Conservation (phyloP, 2,113 vertebrate species). For the Promerops cafer region DNA sequence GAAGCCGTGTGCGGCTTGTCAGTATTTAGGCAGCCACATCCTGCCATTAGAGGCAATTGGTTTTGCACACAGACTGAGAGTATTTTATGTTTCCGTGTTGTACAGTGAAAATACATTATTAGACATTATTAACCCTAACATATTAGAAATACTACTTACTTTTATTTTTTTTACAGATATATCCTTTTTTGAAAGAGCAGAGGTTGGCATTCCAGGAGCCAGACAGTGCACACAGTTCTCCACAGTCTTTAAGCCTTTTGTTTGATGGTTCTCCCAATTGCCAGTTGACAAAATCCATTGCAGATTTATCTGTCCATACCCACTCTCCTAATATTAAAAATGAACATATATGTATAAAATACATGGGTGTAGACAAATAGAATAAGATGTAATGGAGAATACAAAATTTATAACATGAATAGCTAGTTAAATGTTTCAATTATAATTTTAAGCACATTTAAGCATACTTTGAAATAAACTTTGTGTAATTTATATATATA, state of each 20-base stretch:
- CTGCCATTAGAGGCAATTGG: neutral
- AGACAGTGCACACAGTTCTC: conserved; percentile 69
- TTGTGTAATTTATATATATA: neutral
- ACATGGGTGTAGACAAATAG: neutral
- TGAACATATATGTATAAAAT: neutral
- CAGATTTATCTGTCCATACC: conserved; percentile 82
- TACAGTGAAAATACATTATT: neutral
- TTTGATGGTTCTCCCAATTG: conserved; percentile 63
- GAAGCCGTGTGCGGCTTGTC: neutral
- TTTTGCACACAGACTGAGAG: neutral
- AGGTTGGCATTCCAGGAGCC: conserved; percentile 74
- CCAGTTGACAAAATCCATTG: conserved; percentile 87
- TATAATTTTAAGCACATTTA: neutral
- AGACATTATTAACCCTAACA: neutral
- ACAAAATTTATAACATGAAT: neutral
- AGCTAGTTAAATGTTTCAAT: neutral
- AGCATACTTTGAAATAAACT: neutral
- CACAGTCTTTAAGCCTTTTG: conserved; percentile 70
- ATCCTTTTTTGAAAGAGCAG: conserved; percentile 78
- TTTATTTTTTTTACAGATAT: conserved; percentile 88
- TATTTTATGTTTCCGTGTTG: neutral
- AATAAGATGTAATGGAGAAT: neutral
- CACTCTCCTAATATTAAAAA: conserved; percentile 56
- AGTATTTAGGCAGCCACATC: neutral
- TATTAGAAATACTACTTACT: conserved; percentile 64